These are phyloP conservation scores for Brachynemurus nebulosus DNA, from an alignment of 2,888 invertebrate species.

Conservation along the genomic window DNA sequence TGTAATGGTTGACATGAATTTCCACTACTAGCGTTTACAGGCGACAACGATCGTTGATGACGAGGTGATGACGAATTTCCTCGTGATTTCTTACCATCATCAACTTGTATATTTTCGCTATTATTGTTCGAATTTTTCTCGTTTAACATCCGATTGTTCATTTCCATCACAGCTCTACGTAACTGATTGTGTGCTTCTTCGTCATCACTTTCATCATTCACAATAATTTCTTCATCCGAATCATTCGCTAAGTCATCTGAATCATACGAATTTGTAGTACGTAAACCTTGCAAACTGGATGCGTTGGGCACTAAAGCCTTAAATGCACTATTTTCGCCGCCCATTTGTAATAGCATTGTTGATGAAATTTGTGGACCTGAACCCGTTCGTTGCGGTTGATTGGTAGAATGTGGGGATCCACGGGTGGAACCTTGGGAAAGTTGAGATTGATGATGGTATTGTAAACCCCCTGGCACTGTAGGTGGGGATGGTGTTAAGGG, in stretches of 20 bases:
- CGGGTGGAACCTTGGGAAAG: slow-evolving; percentile 44
- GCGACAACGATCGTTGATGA: not conserved
- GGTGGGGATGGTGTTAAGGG: slow-evolving; percentile 39
- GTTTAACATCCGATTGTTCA: slow-evolving; percentile 32
- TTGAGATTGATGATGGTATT: slow-evolving; percentile 25
- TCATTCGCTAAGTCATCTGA: slow-evolving; percentile 36
- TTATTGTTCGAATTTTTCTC: slow-evolving; percentile 25
- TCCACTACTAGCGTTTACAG: not conserved
- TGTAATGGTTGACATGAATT: slow-evolving; percentile 46
- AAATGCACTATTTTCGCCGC: slow-evolving; percentile 84
- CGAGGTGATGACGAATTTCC: slow-evolving; percentile 19
- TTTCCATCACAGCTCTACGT: slow-evolving; percentile 21
- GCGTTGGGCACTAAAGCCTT: slow-evolving; percentile 50
- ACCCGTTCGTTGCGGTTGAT: slow-evolving; percentile 34
- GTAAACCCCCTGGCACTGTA: slow-evolving; percentile 29
- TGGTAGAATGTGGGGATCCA: slow-evolving; percentile 40
- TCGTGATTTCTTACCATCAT: no score
- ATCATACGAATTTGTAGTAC: slow-evolving; percentile 35
- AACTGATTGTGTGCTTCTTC: slow-evolving; percentile 36
- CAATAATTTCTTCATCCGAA: slow-evolving; percentile 72
- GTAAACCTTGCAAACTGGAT: slow-evolving; percentile 39
- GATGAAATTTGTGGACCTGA: slow-evolving; percentile 29
- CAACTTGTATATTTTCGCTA: no score
- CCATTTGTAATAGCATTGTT: slow-evolving; percentile 44
- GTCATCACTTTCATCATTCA: slow-evolving; percentile 62